Conservation (phyloP, 1,140 invertebrate genomes). For the Brachionus koreanus region DNA sequence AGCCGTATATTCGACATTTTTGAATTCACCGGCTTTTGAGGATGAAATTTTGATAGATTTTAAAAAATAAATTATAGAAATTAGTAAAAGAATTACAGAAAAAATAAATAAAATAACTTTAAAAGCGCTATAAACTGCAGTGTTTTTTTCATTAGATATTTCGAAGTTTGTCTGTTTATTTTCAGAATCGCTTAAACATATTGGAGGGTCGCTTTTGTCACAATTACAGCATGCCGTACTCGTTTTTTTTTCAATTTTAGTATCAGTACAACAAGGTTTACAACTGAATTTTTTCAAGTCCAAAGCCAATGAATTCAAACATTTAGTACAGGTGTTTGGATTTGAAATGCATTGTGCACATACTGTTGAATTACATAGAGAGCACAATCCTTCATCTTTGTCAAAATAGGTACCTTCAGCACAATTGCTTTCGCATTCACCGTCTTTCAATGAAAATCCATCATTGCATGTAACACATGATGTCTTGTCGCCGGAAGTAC, state of each 20-base stretch:
- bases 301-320: neutral
- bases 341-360: neutral
- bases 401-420: slow-evolving; percentile 70
- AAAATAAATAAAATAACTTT: slow-evolving; percentile 12
- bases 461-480: slow-evolving; percentile 74
- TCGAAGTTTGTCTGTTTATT: neutral
- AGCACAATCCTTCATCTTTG: slow-evolving; percentile 63
- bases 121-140: neutral
- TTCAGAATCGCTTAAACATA: neutral
- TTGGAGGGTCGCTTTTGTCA: neutral
- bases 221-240: neutral
- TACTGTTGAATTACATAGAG: neutral
- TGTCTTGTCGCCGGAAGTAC: slow-evolving; percentile 69
- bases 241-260: neutral
- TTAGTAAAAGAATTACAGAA: neutral
- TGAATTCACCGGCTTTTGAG: neutral
- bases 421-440: slow-evolving; percentile 62
- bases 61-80: slow-evolving; percentile 15
- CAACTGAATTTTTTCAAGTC: neutral
- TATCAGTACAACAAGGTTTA: slow-evolving; percentile 19
- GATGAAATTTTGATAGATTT: neutral
- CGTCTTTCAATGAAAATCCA: slow-evolving; percentile 64
- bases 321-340: slow-evolving; percentile 23
- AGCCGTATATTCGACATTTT: slow-evolving; percentile 16
- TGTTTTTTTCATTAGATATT: neutral